A percentile compares a stretch with the other conserved stretches of the same genome.
Conservation (phyloP, 2,797 vertebrate genomes). For the Clangula hyemalis region DNA sequence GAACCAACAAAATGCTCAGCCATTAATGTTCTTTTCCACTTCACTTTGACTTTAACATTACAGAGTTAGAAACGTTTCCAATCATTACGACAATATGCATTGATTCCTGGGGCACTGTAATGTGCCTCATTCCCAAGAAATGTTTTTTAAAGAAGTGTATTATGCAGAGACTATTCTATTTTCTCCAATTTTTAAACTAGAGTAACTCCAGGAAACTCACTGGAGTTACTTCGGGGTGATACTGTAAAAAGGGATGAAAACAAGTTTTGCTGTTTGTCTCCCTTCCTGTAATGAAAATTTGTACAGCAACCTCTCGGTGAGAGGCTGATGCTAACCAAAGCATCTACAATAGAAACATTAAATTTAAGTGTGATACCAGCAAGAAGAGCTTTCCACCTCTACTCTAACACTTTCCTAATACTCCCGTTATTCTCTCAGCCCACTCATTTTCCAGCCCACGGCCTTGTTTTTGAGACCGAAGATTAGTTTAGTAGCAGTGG, state of each 20-base stretch:
- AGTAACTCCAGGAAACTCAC: neutral
- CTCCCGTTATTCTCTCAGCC: neutral
- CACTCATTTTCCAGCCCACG: rapidly evolving
- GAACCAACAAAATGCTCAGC: neutral
- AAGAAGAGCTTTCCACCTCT: neutral
- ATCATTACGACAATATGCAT: rapidly evolving
- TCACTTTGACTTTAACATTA: neutral
- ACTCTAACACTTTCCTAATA: neutral
- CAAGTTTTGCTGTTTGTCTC: neutral
- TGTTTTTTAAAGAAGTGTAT: neutral
- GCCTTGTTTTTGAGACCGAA: neutral
- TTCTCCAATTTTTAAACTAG: neutral
- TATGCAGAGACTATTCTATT: neutral
- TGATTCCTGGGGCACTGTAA: neutral
- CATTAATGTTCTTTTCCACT: neutral
- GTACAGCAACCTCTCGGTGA: neutral
- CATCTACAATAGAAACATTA: neutral
- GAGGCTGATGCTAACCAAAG: neutral
- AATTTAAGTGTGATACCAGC: neutral
- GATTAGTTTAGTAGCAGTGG: neutral
- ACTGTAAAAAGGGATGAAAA: neutral
- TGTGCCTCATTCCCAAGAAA: neutral
- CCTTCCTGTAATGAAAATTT: neutral
- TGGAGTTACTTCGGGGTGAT: neutral
- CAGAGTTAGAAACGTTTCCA: neutral